phyloP scores from a whole-genome alignment of 1,140 invertebrate genomes.

The Harlomillsia oculata region DNA sequence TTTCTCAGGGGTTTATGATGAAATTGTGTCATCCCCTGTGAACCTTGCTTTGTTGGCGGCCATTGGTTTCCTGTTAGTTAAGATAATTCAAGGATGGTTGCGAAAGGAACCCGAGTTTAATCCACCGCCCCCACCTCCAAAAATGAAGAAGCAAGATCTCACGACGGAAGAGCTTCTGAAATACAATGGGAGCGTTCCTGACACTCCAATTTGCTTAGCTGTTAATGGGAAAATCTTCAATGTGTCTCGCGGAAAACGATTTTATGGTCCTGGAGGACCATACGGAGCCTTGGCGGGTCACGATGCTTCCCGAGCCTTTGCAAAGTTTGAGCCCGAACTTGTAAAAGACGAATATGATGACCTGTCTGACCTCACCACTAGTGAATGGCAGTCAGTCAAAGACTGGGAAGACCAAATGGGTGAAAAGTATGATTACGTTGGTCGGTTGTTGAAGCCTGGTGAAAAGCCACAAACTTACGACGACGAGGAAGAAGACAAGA shows the following conservation, averaged over 20 bases:
- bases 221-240: constrained; percentile 95
- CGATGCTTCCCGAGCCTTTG: constrained; percentile 87
- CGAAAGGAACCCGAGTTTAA: constrained; percentile 38
- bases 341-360: constrained; percentile 87
- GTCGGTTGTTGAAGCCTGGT: constrained; percentile 81
- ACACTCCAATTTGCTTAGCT: constrained; percentile 81
- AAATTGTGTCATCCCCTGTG: constrained; percentile 46
- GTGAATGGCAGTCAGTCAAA: constrained; percentile 71
- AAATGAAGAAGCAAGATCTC: constrained; percentile 79
- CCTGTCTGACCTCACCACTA: constrained; percentile 76
- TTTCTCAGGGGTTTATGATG: constrained; percentile 1
- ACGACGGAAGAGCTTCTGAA: constrained; percentile 75
- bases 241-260: constrained; percentile 74
- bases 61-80: constrained; percentile 70
- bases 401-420: constrained; percentile 97
- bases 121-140: constrained; percentile 56
- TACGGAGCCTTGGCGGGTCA: constrained; percentile 87
- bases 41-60: constrained; percentile 65
- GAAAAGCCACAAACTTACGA: constrained; percentile 84
- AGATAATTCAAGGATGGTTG: constrained; percentile 49
- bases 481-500: constrained; percentile 70
- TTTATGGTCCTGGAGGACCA: constrained; percentile 89
- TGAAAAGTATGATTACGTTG: constrained; percentile 93
- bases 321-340: constrained; percentile 75
- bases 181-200: constrained; percentile 70